Percentiles rank a stretch among this genome's conserved stretches.
Conservation (phyloP, 2,113 vertebrate species). For the Cygnus buccinator region DNA sequence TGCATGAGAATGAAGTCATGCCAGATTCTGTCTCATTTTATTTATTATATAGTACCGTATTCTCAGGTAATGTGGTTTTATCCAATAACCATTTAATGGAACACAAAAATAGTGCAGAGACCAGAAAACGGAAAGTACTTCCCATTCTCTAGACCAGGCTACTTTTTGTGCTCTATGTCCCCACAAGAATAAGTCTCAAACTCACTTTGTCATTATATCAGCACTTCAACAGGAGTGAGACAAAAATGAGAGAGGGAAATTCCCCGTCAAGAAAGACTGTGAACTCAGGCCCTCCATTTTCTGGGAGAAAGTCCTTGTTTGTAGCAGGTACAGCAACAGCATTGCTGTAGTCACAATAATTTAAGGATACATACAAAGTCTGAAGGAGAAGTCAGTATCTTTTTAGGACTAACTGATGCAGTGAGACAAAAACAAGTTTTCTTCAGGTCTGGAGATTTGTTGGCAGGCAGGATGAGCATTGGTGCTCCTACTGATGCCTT, state of each 20-base stretch:
- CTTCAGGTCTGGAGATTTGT: not conserved
- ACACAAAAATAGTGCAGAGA: not conserved
- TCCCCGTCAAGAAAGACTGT: not conserved
- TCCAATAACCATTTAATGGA: not conserved
- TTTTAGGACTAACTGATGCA: not conserved
- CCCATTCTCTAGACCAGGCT: rapidly evolving
- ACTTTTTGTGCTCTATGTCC: not conserved
- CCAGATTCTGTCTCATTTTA: not conserved
- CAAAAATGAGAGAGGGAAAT: not conserved
- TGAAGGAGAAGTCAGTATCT: not conserved
- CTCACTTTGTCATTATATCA: not conserved
- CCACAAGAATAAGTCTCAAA: rapidly evolving
- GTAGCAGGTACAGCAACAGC: not conserved
- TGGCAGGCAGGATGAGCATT: rapidly evolving
- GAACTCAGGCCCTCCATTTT: not conserved
- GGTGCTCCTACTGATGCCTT: not conserved
- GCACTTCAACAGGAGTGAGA: not conserved
- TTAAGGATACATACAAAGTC: not conserved
- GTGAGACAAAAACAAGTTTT: not conserved
- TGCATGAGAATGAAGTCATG: rapidly evolving
- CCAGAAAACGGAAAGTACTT: not conserved
- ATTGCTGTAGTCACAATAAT: not conserved
- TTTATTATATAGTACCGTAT: not conserved
- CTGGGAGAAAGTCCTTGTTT: not conserved
- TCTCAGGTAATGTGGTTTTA: rapidly evolving